These are phyloP conservation scores for Hycleus cichorii DNA, from an alignment of 1,140 invertebrate genomes.

Conservation along the genomic window DNA sequence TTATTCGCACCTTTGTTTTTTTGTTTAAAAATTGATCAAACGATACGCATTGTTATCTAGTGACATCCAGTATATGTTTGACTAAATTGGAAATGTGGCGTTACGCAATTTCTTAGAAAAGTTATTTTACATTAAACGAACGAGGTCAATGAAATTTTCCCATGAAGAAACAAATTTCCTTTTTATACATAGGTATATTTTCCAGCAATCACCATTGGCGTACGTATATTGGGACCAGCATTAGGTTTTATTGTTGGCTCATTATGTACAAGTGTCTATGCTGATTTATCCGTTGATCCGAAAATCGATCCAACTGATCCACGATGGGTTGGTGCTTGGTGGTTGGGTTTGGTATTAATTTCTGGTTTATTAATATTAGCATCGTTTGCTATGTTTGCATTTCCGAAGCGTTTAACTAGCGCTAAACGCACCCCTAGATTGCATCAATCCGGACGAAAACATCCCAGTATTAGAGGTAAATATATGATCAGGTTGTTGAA, in stretches of 20 bases:
- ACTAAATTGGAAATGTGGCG: not conserved
- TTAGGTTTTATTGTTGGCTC: constrained; percentile 87
- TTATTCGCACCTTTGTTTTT: too few species aligned
- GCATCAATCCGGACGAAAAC: constrained; percentile 44
- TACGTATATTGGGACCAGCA: constrained; percentile 82
- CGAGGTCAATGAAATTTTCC: not conserved
- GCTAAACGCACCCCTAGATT: constrained; percentile 43
- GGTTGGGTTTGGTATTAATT: constrained; percentile 75
- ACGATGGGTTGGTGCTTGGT: constrained; percentile 88
- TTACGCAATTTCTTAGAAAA: not conserved
- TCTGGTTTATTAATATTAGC: constrained; percentile 69
- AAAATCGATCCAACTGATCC: constrained; percentile 76
- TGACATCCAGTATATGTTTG: too few species aligned
- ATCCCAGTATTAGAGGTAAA: constrained; percentile 50
- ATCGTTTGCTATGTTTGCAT: constrained; percentile 80
- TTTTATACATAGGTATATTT: constrained; percentile 8
- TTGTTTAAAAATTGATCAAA: too few species aligned
- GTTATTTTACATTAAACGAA: not conserved
- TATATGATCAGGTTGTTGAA: constrained; percentile 11
- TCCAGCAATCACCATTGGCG: constrained; percentile 84
- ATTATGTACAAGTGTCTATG: constrained; percentile 79
- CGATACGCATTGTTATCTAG: too few species aligned
- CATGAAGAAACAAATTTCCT: constrained; percentile 5
- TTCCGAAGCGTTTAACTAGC: constrained; percentile 61
- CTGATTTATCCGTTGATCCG: constrained; percentile 67